These are phyloP conservation scores for Cervus canadensis DNA, from an alignment of 2,113 vertebrate genomes.

Conservation along the genomic window DNA sequence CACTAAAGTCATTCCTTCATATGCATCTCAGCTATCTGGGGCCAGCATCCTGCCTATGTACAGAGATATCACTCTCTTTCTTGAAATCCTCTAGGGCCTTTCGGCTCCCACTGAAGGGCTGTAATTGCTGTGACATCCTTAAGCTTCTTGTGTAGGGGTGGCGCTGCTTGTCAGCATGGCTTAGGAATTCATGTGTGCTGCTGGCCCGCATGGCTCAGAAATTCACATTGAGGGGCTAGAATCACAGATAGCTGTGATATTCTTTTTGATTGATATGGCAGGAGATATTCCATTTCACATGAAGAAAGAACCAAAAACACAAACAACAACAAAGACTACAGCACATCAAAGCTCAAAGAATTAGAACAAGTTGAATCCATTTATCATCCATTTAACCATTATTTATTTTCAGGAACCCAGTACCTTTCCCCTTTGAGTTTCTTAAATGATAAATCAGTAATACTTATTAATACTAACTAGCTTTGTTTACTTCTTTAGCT, in stretches of 20 bases:
- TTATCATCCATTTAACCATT: background rate
- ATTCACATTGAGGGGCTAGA: background rate
- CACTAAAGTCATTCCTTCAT: background rate
- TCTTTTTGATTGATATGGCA: background rate
- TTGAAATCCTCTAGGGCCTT: background rate
- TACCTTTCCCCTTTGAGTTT: background rate
- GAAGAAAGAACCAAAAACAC: background rate
- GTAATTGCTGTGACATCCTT: background rate
- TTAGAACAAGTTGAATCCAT: background rate
- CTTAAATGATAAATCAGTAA: slow-evolving; percentile 23
- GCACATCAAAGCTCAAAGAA: background rate
- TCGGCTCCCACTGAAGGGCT: background rate
- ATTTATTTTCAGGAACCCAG: background rate
- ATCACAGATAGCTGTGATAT: background rate
- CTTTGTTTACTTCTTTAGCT: slow-evolving; percentile 2
- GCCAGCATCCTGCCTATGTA: background rate
- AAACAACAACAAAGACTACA: background rate
- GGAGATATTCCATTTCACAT: background rate
- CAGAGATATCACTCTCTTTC: background rate
- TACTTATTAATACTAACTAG: background rate
- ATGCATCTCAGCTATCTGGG: background rate
- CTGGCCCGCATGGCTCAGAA: background rate
- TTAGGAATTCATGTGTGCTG: background rate
- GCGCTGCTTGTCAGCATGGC: background rate
- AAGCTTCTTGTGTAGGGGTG: background rate